These are phyloP conservation scores for Shargacucullia verbasci DNA, from an alignment of 2,888 invertebrate genomes.

Conservation along the genomic window DNA sequence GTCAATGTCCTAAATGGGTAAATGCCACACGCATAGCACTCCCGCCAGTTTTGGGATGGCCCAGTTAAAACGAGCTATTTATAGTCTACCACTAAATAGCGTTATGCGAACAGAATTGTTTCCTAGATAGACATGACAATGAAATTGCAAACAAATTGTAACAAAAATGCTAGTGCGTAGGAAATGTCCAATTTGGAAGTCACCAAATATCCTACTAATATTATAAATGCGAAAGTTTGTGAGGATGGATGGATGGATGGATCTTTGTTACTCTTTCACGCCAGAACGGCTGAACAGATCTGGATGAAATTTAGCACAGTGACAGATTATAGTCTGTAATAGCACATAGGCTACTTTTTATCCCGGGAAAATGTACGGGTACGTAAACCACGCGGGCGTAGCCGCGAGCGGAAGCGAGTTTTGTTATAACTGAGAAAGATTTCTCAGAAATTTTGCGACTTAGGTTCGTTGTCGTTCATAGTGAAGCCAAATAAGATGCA, in stretches of 20 bases:
- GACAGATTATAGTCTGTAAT: too few relatives aligned
- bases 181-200: background rate
- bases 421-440: too few relatives aligned
- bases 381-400: too few relatives aligned
- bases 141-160: slow-evolving; percentile 8
- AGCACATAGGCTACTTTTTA: too few relatives aligned
- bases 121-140: slow-evolving; percentile 17
- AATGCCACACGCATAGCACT: slow-evolving; percentile 54
- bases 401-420: too few relatives aligned
- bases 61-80: slow-evolving; percentile 41
- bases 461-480: slow-evolving; percentile 2
- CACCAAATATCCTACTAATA: background rate
- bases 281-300: too few relatives aligned
- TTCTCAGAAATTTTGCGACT: background rate
- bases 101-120: slow-evolving; percentile 27
- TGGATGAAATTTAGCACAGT: too few relatives aligned
- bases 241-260: too few relatives aligned
- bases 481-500: too few relatives aligned
- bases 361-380: too few relatives aligned
- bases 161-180: background rate
- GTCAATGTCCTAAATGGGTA: slow-evolving; percentile 23
- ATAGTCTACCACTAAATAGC: slow-evolving; percentile 38
- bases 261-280: too few relatives aligned
- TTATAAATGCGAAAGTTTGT: background rate
- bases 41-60: slow-evolving; percentile 52